Conservation (phyloP, 2,888 invertebrate species). For the Bombylius discolor region DNA sequence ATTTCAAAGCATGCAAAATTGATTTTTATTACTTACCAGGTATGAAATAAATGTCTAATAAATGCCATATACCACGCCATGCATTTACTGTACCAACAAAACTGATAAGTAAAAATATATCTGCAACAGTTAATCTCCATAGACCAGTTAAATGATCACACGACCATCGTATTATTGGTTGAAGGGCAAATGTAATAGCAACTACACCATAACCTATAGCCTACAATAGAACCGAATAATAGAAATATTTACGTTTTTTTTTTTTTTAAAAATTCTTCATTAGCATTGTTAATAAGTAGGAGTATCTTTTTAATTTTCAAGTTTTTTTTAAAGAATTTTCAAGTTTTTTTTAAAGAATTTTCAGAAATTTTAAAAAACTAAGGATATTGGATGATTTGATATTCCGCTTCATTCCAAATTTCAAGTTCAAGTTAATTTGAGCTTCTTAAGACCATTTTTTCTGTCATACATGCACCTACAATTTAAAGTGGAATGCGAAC, state of each 20-base stretch:
- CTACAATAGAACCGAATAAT: slow-evolving; percentile 15
- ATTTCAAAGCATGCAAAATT: background rate
- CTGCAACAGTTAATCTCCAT: slow-evolving; percentile 55
- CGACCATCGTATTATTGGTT: slow-evolving; percentile 58
- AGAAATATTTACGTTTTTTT: background rate
- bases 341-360: no score
- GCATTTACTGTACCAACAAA: slow-evolving; percentile 74
- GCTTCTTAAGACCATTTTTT: no score
- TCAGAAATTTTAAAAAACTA: no score
- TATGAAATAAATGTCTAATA: slow-evolving; percentile 64
- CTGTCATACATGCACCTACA: no score
- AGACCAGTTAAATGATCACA: slow-evolving; percentile 56
- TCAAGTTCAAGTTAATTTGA: no score
- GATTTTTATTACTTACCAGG: slow-evolving; percentile 53
- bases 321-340: no score
- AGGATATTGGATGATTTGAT: no score
- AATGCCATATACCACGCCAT: slow-evolving; percentile 78
- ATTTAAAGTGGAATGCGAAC: no score
- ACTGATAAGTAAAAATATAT: slow-evolving; percentile 61
- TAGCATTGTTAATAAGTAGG: no score
- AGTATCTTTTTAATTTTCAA: no score
- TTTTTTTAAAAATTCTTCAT: no score
- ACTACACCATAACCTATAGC: slow-evolving; percentile 60
- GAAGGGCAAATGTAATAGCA: slow-evolving; percentile 57
- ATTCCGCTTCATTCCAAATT: no score